Conservation (phyloP, 2,797 vertebrate genomes). For the Chromobotia macracanthus region DNA sequence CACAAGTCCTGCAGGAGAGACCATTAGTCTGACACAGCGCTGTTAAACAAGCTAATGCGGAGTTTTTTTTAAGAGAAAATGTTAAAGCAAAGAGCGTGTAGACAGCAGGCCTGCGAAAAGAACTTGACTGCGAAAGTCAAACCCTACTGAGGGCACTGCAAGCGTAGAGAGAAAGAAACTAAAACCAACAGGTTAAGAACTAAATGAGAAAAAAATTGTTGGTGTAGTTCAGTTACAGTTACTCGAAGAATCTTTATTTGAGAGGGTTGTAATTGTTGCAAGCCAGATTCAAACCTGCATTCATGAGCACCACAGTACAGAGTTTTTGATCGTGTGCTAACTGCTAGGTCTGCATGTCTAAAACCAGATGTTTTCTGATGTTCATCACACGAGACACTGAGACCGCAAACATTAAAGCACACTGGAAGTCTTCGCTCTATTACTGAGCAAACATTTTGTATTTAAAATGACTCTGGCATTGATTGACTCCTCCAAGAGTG, state of each 20-base stretch:
- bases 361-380: neutral
- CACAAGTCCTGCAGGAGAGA: constrained; percentile 21
- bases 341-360: too few species aligned
- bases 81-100: neutral
- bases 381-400: too few species aligned
- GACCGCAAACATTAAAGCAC: too few species aligned
- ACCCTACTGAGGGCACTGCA: neutral
- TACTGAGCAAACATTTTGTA: neutral
- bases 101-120: neutral
- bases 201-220: too few species aligned
- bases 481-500: constrained; percentile 19
- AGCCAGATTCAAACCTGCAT: neutral
- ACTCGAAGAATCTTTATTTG: neutral
- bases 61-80: too few species aligned
- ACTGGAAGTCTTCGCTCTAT: too few species aligned
- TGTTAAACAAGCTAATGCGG: constrained; percentile 41
- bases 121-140: too few species aligned
- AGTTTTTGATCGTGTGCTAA: neutral
- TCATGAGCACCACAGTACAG: neutral
- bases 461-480: constrained; percentile 12
- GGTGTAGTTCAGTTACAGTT: too few species aligned
- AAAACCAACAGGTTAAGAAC: too few species aligned
- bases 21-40: neutral
- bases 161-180: constrained; percentile 10
- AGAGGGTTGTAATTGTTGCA: neutral